Base-by-base conservation (phyloP, 2,888 invertebrate genomes). In the Athrips mouffetella region DNA sequence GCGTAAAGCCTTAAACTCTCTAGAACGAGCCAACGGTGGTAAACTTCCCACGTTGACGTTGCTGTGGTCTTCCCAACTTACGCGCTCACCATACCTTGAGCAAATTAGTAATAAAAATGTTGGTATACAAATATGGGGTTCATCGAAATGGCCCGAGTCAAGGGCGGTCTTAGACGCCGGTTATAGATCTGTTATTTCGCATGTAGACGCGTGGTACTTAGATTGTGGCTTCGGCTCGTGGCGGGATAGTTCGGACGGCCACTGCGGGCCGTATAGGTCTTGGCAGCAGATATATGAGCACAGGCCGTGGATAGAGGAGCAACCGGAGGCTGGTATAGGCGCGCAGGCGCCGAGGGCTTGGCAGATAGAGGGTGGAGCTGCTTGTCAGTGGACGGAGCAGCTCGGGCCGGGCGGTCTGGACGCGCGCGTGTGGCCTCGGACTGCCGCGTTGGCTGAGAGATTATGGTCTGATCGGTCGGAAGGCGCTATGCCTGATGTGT, bases 241-340 rank as follows among this genome's bases (percentile, higher is more conserved):
- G 96, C 89, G 95, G 18, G 93, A 94, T 67, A 92, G 92, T 21
- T 94, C 94, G 1, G 94, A 94, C 60, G 95, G 94, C 1, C 94
- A 96, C 61, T 96, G 96, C 73, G 94, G 95, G 15, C 96, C 96
- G 6, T 96, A 96, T 78, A 91, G 94, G 51, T 93, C 94, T 42
- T 96, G 96, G 96, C 96, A 96, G 75, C 93, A 93, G 54, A 91
- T 96, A 42, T 96, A 96, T 80, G 94, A 92, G 74, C 96, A 96
- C 75, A 89, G 93, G 56, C 96, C 95, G 0, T 94, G 94, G 93
- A 87, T 89, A 51, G 84, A 84, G 56, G 83, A 82, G 65, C 56
- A 62, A 16, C 35, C 52, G 33, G 45, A 51, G 50, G 57, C 59
- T 35, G 40, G 66, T 39, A 91, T 35, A 92, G 48, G 53, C 46